Evolutionary conservation across 2,797 vertebrate species (phyloP), one percentile per base, ranked within the genome.

Genomic region (Pipistrellus pygmaeus): DNA sequence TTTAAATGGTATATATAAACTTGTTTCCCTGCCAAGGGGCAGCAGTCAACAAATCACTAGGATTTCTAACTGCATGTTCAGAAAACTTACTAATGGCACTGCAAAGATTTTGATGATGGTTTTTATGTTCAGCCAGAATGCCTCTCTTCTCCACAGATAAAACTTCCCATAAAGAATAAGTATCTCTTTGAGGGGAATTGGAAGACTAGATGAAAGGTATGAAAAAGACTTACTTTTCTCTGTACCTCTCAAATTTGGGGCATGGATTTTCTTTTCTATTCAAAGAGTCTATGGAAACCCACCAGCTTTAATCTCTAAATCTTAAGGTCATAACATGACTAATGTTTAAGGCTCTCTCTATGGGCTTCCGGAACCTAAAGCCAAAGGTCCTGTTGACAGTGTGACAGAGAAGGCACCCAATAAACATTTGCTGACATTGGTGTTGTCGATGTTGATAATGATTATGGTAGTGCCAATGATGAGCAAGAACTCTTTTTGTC

Each of bases 371-470:
- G 53, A 82, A 62, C 27, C 20, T 66, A 53, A 72, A 20, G 17
- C n/a, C 76, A 86, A 86, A 95, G 68, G 83, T 66, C 84, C 80
- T 76, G 5, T 73, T 93, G 90, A 94, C 55, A 51, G 11, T 91
- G 88, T 88, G 48, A 60, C 3, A 78, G 76, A 30, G 55, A 88
- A 82, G n/a, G 10, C 41, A 72, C 5, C 32, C 60, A 80, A 9
- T 51, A 82, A 69, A 6, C 66, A 68, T 53, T 86, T 82, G 32
- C 53, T 51, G 23, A 62, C 0, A 5, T 27, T 9, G 32, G 8
- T 15, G 1, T 3, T 90, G 23, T 69, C 87, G 38, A 10, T 88
- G 69, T 30, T 55, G 68, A 38, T 82, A 72, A 62, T 51, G 38
- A 71, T 62, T 30, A 46, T 38, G 60, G 86, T 38, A 87, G 60